Evolutionary conservation across 2,113 vertebrate species (phyloP).

Genomic region (Oryctolagus cuniculus): mOryCun1.1 NC_091453.1:79492001-79492500

Average conservation of each 20-base stretch:
- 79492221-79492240: background rate
- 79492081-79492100: background rate
- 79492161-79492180: constrained; percentile 10
- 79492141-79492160: background rate
- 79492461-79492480: background rate
- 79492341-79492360: background rate
- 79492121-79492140: background rate
- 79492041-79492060: constrained; percentile 29
- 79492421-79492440: background rate
- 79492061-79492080: background rate
- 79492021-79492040: background rate
- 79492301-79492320: background rate
- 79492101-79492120: constrained; percentile 40
- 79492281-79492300: background rate
- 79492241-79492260: background rate
- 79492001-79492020: background rate
- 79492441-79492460: background rate
- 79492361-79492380: background rate
- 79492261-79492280: background rate
- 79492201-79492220: background rate
- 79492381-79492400: background rate
- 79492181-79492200: constrained; percentile 32
- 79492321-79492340: background rate
- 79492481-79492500: background rate
- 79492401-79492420: background rate